These are phyloP conservation scores for Acanthopleura granulata DNA, from an alignment of 2,888 invertebrate genomes.

Conservation along the genomic window DNA sequence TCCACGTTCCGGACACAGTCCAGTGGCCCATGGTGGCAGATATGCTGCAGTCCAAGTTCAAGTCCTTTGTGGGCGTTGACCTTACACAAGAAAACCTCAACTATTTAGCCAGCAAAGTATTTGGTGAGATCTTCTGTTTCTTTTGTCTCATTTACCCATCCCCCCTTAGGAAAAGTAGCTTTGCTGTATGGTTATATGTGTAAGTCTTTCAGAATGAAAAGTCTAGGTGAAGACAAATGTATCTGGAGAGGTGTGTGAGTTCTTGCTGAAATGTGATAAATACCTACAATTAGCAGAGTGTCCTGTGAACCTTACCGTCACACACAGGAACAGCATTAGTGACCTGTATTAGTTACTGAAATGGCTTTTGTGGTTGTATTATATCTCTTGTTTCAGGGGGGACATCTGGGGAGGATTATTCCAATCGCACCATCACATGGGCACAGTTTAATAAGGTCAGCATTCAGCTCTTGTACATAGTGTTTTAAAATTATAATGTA, in stretches of 20 bases:
- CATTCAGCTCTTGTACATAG: neutral
- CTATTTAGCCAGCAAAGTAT: slow-evolving; percentile 92
- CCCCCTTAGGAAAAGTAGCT: too few species aligned
- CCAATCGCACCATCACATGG: slow-evolving; percentile 49
- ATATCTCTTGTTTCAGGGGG: slow-evolving; percentile 24
- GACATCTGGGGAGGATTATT: slow-evolving; percentile 42
- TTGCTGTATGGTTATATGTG: too few species aligned
- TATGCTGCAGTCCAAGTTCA: slow-evolving; percentile 92
- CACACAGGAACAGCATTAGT: too few species aligned
- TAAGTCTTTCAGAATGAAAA: too few species aligned
- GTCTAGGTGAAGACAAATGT: too few species aligned
- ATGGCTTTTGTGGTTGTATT: neutral
- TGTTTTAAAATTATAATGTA: too few species aligned
- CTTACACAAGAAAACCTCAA: slow-evolving; percentile 89
- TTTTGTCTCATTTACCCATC: too few species aligned
- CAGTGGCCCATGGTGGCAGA: slow-evolving; percentile 91
- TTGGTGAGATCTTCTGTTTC: slow-evolving; percentile 73
- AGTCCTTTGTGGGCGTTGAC: slow-evolving; percentile 86
- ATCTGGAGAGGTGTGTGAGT: too few species aligned
- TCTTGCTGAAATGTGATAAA: too few species aligned
- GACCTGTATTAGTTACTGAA: too few species aligned
- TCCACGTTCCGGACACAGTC: slow-evolving; percentile 92
- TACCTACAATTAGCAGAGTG: too few species aligned
- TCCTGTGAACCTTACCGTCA: too few species aligned
- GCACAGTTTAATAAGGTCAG: slow-evolving; percentile 61